A percentile compares a stretch with the other conserved stretches of the same genome.
Conservation (phyloP, 2,113 vertebrate species). For the Pseudorectes ferrugineus region DNA sequence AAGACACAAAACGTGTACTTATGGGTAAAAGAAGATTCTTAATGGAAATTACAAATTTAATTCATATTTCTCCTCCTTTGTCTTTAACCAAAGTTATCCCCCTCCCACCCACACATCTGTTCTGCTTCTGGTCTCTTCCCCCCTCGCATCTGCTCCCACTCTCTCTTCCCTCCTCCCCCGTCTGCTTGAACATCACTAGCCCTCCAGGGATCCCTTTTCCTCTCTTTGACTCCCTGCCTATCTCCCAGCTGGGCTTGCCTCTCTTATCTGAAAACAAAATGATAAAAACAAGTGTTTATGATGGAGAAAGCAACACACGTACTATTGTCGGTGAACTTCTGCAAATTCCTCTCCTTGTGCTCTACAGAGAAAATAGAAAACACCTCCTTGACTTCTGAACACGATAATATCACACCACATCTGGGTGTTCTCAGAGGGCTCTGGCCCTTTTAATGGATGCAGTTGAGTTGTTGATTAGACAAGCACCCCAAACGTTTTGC, state of each 20-base stretch:
- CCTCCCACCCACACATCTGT: conserved; percentile 52
- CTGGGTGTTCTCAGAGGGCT: not conserved
- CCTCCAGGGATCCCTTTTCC: conserved; percentile 48
- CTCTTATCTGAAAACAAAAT: not conserved
- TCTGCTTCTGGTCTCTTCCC: conserved; percentile 27
- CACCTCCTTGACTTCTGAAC: not conserved
- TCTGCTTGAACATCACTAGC: conserved; percentile 42
- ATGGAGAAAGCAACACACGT: not conserved
- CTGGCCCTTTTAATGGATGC: not conserved
- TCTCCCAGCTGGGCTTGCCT: conserved; percentile 14
- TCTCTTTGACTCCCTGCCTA: conserved; percentile 30
- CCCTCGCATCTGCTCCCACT: conserved; percentile 48
- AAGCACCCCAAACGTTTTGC: not conserved
- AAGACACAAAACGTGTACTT: not conserved
- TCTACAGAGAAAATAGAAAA: not conserved
- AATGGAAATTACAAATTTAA: conserved; percentile 37
- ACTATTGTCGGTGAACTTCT: not conserved
- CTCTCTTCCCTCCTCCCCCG: conserved; percentile 44
- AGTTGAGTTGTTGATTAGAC: not conserved
- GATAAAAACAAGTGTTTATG: not conserved
- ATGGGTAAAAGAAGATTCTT: not conserved
- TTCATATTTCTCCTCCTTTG: conserved; percentile 35
- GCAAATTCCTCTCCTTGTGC: not conserved
- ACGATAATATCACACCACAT: not conserved
- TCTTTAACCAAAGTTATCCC: conserved; percentile 53